phyloP scores from a whole-genome alignment of 2,888 invertebrate species.

The Callinectes sapidus region DNA sequence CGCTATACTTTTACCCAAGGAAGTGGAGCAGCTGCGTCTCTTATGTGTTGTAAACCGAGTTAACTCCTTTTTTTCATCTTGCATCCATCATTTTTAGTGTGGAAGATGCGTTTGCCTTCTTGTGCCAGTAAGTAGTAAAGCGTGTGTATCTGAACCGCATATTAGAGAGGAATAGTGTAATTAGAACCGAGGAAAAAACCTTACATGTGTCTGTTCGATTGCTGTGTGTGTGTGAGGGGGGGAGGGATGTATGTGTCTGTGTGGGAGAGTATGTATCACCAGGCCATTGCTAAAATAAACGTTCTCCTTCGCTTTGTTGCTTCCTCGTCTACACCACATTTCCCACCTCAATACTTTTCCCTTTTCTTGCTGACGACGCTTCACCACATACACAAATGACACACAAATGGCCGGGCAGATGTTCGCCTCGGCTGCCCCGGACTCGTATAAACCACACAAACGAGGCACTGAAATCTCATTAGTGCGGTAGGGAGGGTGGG shows the following conservation, averaged over 20 bases:
- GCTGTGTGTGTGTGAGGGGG: not conserved
- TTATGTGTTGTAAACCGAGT: constrained; percentile 29
- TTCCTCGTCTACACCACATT: not conserved
- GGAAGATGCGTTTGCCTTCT: constrained; percentile 7
- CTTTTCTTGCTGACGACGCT: constrained; percentile 23
- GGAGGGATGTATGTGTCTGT: not conserved
- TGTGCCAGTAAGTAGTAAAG: constrained; percentile 12
- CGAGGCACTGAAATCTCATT: constrained; percentile 62
- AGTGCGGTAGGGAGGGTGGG: constrained; percentile 49
- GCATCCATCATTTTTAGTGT: constrained; percentile 4
- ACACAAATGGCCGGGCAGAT: constrained; percentile 63
- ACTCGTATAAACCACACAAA: constrained; percentile 46
- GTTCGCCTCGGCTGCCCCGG: constrained; percentile 43
- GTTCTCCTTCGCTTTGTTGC: not conserved
- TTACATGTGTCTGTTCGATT: not conserved
- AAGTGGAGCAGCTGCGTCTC: constrained; percentile 20
- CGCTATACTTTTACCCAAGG: not conserved
- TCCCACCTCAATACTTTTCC: not conserved
- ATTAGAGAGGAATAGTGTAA: not conserved
- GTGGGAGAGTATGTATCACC: not conserved
- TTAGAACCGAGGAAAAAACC: not conserved
- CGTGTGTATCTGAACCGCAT: not conserved
- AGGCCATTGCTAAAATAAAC: not conserved
- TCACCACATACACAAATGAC: constrained; percentile 53
- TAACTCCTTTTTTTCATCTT: not conserved